Conservation (phyloP, 64 coral and sea anemone species). For the Montipora efflorescens region DNA sequence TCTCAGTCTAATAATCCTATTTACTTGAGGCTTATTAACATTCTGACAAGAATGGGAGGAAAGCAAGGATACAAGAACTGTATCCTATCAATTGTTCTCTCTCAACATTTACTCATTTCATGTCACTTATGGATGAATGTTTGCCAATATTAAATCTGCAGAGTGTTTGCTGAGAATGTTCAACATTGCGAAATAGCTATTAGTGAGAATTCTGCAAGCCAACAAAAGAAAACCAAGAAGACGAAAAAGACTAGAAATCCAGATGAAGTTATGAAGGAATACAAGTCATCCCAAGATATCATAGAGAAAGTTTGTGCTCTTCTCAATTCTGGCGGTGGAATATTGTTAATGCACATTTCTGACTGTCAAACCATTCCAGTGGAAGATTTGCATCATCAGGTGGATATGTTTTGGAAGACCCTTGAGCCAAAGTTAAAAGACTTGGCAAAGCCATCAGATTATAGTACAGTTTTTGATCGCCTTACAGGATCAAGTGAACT, state of each 20-base stretch:
- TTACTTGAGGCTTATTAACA: too few species aligned
- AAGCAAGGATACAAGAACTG: too few species aligned
- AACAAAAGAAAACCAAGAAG: not conserved
- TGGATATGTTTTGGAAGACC: not conserved
- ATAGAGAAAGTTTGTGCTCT: not conserved
- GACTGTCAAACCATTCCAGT: not conserved
- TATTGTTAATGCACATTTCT: not conserved
- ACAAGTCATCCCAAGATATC: not conserved
- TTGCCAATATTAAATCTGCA: too few species aligned
- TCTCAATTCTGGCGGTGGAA: slow-evolving; percentile 14
- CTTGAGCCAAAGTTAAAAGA: not conserved
- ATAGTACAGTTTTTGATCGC: slow-evolving; percentile 4
- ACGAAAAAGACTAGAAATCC: not conserved
- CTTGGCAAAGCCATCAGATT: not conserved
- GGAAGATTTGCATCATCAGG: not conserved
- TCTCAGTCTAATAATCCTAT: too few species aligned
- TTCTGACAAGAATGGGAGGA: too few species aligned
- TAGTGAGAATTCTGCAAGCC: not conserved
- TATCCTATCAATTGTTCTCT: too few species aligned
- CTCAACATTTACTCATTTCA: too few species aligned
- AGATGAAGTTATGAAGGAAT: not conserved
- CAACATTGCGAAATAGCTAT: not conserved
- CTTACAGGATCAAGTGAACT: not conserved
- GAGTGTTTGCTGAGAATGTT: not conserved
- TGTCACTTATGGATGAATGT: too few species aligned